Base-by-base conservation (phyloP, 2,797 vertebrate genomes). In the Leuciscus waleckii region DNA sequence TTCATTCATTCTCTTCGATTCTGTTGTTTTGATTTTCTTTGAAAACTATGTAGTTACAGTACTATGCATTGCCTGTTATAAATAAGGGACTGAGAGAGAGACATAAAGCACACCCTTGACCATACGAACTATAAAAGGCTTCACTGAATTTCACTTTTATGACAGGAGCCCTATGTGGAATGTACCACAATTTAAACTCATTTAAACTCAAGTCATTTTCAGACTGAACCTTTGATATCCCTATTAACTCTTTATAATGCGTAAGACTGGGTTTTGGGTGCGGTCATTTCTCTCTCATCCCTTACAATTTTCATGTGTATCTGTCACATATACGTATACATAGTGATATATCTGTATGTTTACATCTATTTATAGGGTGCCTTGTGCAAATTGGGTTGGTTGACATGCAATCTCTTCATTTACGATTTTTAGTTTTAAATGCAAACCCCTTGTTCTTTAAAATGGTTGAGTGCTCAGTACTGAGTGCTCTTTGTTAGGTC, bases 291-390 rank as follows among this genome's bases (percentile, higher is more conserved):
- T 79, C 23, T 58, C 79, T 83, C 69, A 32, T 32, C 70, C 17
- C 41, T 37, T 67, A n/a, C 13, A 46, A 49, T 51, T 76, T 71
- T 77, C 26, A 80, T 63, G 19, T 83, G 56, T 80, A 89, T 74
- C 58, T 29, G 71, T 78, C 16, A 26, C 49, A 70, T 43, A 88
- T 63, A 86, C 10, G 21, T 76, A 90, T 81, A 78, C 81, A 83
- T 83, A 83, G 71, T 82, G 61, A 51, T 85, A 49, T 81, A 78
- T 85, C 78, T 87, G 85, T 89, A 86, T 94, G 91, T 94, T 91
- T 91, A 91, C 89, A 90, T 92, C 87, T 94, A 94, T 94, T 94
- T 95, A 95, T 94, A 89, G 84, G 89, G 92, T 94, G 93, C 92
- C 92, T 94, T 93, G 89, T 91, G 92, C 87, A 92, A 51, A 83